phyloP scores from a whole-genome alignment of 2,113 vertebrate genomes.

The Candoia aspera region DNA sequence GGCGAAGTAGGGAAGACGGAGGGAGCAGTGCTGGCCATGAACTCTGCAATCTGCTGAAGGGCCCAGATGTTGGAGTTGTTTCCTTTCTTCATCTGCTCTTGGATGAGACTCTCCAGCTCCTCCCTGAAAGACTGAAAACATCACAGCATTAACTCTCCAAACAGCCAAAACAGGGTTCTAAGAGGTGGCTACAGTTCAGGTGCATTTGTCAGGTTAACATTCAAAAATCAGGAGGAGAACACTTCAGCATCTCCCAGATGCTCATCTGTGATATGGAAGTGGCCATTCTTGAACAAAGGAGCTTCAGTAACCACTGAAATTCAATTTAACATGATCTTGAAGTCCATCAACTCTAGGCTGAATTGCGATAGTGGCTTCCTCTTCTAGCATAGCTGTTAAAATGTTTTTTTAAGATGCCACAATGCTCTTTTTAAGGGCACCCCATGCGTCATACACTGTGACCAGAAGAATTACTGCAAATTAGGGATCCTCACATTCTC shows the following conservation, averaged over 20 bases:
- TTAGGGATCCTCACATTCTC: not conserved
- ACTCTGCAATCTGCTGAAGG: slow-evolving; percentile 93
- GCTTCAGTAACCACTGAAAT: not conserved
- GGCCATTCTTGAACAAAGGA: not conserved
- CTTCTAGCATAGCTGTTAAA: not conserved
- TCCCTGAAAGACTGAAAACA: slow-evolving; percentile 89
- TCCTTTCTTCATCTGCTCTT: slow-evolving; percentile 98
- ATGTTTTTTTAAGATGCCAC: not conserved
- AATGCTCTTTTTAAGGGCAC: not conserved
- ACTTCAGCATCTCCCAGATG: not conserved
- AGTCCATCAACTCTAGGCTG: not conserved
- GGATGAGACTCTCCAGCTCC: slow-evolving; percentile 96
- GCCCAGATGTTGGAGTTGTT: slow-evolving; percentile 97
- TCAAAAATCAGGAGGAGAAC: not conserved
- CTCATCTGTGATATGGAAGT: not conserved
- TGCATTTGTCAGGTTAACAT: not conserved
- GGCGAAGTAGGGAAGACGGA: slow-evolving; percentile 86
- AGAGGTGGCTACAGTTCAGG: not conserved
- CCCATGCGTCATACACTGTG: not conserved
- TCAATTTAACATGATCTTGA: not conserved
- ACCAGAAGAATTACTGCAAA: not conserved
- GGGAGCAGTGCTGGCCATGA: slow-evolving; percentile 90
- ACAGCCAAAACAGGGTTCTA: not conserved
- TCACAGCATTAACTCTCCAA: not conserved
- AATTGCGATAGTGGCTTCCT: not conserved